Evolutionary conservation across 1,140 invertebrate species (phyloP).

Genomic region (Himalopsyche phryganea): DNA sequence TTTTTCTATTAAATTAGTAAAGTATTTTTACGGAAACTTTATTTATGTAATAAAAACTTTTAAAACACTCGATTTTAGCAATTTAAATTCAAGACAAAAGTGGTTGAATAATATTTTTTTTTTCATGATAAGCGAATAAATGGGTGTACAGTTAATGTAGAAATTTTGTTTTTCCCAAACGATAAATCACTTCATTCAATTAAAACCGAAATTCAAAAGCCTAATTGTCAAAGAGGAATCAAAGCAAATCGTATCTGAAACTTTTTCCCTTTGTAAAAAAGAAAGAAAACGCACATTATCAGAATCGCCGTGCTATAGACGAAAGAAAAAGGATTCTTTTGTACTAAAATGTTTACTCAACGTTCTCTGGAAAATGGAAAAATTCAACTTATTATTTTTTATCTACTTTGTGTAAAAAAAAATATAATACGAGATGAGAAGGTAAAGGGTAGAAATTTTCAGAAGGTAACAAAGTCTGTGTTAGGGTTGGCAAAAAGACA

Average conservation of each 20-base stretch:
- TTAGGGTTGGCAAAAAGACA: background rate
- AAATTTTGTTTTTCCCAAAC: constrained; percentile 5
- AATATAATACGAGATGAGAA: background rate
- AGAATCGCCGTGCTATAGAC: background rate
- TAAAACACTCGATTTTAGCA: no score
- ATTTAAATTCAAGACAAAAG: no score
- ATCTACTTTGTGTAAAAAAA: constrained; percentile 8
- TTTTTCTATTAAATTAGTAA: no score
- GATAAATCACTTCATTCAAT: constrained; percentile 12
- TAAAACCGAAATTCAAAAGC: constrained; percentile 11
- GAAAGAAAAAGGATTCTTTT: background rate
- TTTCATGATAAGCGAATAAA: no score
- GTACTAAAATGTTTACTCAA: constrained; percentile 10
- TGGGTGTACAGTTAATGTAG: no score
- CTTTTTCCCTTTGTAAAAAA: constrained; percentile 11
- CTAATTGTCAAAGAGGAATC: constrained; percentile 17
- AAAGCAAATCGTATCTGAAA: constrained; percentile 10
- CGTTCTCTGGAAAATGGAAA: constrained; percentile 1
- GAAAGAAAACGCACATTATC: constrained; percentile 6
- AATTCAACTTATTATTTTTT: constrained; percentile 17
- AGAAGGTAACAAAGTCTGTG: background rate
- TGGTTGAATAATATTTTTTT: no score
- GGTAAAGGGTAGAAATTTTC: constrained; percentile 7
- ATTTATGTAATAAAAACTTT: no score
- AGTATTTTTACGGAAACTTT: no score